Percentiles rank a stretch among this genome's conserved stretches.
phyloP scores from a whole-genome alignment of 2,797 vertebrate species.

The Xenopus petersii region DNA sequence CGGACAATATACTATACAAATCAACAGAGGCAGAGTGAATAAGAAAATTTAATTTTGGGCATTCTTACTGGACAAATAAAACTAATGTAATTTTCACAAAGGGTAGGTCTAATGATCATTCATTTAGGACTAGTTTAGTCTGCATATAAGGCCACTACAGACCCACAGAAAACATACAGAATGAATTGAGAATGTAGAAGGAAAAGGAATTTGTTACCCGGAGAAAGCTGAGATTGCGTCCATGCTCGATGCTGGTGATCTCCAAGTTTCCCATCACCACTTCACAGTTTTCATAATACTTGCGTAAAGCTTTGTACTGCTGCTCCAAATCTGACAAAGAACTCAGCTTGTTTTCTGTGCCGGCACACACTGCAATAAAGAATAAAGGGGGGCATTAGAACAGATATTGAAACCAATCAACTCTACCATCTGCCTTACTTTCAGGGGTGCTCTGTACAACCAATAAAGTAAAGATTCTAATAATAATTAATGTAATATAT shows the following conservation, averaged over 20 bases:
- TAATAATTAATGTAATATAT: too few relatives aligned
- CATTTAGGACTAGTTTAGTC: too few relatives aligned
- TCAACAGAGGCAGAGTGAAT: too few relatives aligned
- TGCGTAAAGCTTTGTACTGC: constrained; percentile 91
- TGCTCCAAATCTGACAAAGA: constrained; percentile 93
- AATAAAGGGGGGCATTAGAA: constrained; percentile 29
- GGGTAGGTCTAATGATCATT: too few relatives aligned
- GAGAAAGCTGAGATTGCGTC: constrained; percentile 91
- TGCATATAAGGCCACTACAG: too few relatives aligned
- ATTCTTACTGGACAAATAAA: too few relatives aligned
- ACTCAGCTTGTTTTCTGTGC: constrained; percentile 96
- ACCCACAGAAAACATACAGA: neutral
- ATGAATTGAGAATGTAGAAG: neutral
- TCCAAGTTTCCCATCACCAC: constrained; percentile 98
- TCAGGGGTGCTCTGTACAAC: neutral
- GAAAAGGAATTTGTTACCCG: constrained; percentile 71
- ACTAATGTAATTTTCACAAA: too few relatives aligned
- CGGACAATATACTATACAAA: too few relatives aligned
- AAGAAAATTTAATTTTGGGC: too few relatives aligned
- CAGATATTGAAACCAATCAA: neutral
- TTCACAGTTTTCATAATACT: constrained; percentile 96
- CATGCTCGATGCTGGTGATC: constrained; percentile 95
- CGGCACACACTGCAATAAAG: constrained; percentile 81
- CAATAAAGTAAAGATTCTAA: too few relatives aligned
- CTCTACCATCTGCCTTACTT: neutral